Evolutionary conservation across 2,888 invertebrate genomes (phyloP).

Genomic region (Rotaria socialis): DNA sequence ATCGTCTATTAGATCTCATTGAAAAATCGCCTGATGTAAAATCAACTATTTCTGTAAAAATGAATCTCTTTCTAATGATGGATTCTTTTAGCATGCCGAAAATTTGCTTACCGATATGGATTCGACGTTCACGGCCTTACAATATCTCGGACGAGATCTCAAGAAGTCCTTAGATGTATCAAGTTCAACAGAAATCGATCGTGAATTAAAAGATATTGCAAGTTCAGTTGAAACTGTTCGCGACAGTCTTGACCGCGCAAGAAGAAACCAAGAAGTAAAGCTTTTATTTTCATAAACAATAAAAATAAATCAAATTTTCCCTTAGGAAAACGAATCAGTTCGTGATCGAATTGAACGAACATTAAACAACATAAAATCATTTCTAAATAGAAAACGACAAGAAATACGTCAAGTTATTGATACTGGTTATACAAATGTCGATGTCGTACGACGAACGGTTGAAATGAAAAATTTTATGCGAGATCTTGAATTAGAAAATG

Average conservation of each 20-base stretch:
- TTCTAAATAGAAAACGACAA: slow-evolving; percentile 10
- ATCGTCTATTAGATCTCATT: slow-evolving; percentile 2
- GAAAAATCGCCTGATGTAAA: slow-evolving; percentile 15
- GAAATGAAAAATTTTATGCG: slow-evolving; percentile 4
- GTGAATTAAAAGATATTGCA: slow-evolving; percentile 26
- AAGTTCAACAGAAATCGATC: slow-evolving; percentile 32
- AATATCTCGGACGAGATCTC: slow-evolving; percentile 22
- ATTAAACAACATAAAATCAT: background rate
- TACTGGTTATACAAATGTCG: background rate
- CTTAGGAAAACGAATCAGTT: slow-evolving; percentile 7
- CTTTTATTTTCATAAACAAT: background rate
- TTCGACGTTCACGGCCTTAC: slow-evolving; percentile 15
- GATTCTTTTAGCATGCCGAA: background rate
- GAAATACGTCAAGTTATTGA: background rate
- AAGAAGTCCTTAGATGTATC: background rate
- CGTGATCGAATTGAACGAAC: slow-evolving; percentile 24
- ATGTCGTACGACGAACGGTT: background rate
- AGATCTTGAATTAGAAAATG: background rate
- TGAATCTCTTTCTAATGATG: too few relatives aligned
- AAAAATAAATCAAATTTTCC: background rate
- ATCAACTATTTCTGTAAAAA: too few relatives aligned
- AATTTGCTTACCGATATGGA: background rate
- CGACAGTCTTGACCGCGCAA: background rate
- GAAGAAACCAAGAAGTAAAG: background rate
- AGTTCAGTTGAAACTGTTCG: background rate